Conservation (phyloP, 1,140 invertebrate genomes). For the Pseudoatta argentina region DNA sequence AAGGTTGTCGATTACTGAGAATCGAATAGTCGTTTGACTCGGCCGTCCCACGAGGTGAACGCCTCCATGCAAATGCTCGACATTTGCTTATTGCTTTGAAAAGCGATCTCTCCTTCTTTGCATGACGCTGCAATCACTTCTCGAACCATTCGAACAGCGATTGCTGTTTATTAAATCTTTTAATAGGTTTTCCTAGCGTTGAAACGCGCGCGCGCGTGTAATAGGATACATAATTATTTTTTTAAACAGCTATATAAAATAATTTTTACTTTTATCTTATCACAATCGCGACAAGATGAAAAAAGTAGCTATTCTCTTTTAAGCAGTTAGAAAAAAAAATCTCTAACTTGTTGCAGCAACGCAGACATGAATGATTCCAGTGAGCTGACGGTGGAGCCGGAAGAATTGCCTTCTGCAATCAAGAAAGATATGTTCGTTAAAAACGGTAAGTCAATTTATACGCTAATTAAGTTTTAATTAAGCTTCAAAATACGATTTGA, state of each 20-base stretch:
- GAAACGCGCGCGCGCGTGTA: neutral
- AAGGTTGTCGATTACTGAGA: conserved; percentile 65
- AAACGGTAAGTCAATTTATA: conserved; percentile 72
- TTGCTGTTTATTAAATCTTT: conserved; percentile 27
- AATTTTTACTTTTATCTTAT: neutral
- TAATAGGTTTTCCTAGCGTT: neutral
- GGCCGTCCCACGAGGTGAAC: conserved; percentile 55
- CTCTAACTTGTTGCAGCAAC: conserved; percentile 66
- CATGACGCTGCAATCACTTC: conserved; percentile 54
- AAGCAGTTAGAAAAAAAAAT: neutral
- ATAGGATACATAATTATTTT: neutral
- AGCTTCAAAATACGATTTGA: conserved; percentile 47
- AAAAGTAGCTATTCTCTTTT: neutral
- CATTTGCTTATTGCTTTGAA: conserved; percentile 63
- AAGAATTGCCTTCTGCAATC: conserved; percentile 56
- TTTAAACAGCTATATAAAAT: neutral
- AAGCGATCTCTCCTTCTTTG: conserved; percentile 63
- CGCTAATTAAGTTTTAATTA: conserved; percentile 49
- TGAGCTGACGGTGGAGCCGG: conserved; percentile 34
- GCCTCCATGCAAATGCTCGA: conserved; percentile 63
- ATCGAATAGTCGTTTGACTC: conserved; percentile 50
- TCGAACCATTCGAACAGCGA: conserved; percentile 25
- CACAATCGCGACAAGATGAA: neutral
- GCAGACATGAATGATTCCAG: conserved; percentile 62
- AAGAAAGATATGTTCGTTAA: conserved; percentile 52